Evolutionary conservation across 2,113 vertebrate genomes (phyloP), one percentile per base, ranked within the genome.

Genomic region (Agelaius phoeniceus): DNA sequence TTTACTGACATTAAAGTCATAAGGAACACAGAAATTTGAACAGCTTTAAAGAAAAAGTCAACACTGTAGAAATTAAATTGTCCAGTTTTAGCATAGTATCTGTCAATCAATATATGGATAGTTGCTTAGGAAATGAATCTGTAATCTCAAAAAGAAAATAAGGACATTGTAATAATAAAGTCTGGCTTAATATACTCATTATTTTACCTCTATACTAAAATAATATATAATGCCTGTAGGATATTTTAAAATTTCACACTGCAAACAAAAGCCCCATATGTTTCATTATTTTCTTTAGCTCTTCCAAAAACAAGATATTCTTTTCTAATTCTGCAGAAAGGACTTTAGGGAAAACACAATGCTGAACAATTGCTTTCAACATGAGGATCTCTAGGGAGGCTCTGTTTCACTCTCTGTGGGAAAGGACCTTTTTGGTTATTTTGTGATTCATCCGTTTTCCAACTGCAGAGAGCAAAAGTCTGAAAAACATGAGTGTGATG

Each of bases 201-300:
- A 85, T 96, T 96, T 97, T 97, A 30, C 82, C 59, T 83, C 95
- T 97, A 84, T 86, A 96, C 55, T 95, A 92, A 94, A 96, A 94
- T 79, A 97, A 41, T 66, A 63, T 72, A 82, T 90, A 96, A 95
- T 90, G 44, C 67, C 85, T 65, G 27, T 57, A 92, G 72, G 67
- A 58, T 93, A 96, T 96, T 98, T 97, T 96, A 93, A 96, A 97
- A 91, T 89, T 61, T 87, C 76, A 91, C 94, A 94, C 85, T 94
- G 67, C 44, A 93, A 93, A 94, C 33, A 39, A 89, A 37, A 78
- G 18, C 7, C 13, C 22, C 80, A 57, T 44, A 27, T 23, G 26
- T 43, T 63, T 87, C 30, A 83, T 95, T 88, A 63, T 49, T 96
- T 97, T 97, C 75, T 92, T 86, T 93, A 89, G 66, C 14, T 74